Base-by-base conservation (phyloP, 1,140 invertebrate genomes). In the Wiebesia pumilae region DNA sequence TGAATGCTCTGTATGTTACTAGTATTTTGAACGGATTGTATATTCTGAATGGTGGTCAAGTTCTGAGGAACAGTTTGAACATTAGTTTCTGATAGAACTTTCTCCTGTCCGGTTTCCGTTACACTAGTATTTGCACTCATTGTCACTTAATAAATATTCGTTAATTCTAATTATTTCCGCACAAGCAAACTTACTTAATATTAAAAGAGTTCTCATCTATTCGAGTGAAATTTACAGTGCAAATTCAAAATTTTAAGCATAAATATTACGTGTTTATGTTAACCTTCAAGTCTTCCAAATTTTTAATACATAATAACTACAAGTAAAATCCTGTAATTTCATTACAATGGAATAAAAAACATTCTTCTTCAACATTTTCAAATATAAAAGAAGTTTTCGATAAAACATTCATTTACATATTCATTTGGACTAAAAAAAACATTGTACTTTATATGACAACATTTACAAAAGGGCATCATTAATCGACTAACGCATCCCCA, bases 21-120 rank as follows among this genome's bases (percentile, higher is more conserved):
- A 12, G 81, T 27, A 89, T 89, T 88, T 38, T 92, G 93, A 19
- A 92, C 86, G 84, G 83, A 89, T 58, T 93, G 90, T 51, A 92
- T 85, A 86, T 75, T 91, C 43, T 92, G 91, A 79, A 93, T 92
- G 0, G 91, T 93, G 40, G 93, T 92, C 47, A 93, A 89, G 87
- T 92, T 92, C 65, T 93, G 93, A 0, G 90, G 89, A 21, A 92
- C 87, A 21, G 88, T 91, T 87, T 93, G 92, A n/a, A 93, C 88
- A 27, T 86, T 88, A 21, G 89, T 88, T 51, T 94, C 93, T 43
- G 91, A 86, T 24, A 90, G 43, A 89, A 89, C 88, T 78, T 94
- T 94, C 16, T 94, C 91, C 43, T 87, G 75, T 14, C 67, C 78
- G 43, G 35, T 54, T 38, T 84, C 83, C 6, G 51, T 4, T 62